Base-by-base conservation (phyloP, 2,888 invertebrate genomes). In the Hirudinaria manillensis region DNA sequence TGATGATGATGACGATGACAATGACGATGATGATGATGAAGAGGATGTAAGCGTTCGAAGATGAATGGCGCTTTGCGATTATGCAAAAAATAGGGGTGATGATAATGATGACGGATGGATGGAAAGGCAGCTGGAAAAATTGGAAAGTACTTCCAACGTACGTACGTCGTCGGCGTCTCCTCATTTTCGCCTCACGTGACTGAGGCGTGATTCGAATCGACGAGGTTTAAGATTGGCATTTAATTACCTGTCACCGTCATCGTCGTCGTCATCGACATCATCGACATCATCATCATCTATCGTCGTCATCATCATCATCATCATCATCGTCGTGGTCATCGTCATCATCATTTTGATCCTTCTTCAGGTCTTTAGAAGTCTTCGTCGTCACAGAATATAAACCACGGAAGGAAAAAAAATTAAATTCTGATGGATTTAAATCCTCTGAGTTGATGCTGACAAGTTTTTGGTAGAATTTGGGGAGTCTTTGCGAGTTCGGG, bases 281-380 rank as follows among this genome's bases (percentile, higher is more conserved):
- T 32, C 68, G 34, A 34, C 68, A 36, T 32, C 68, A 68, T 29
- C 36, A 36, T 36, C 68, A 68, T 32, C 6, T 16, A 36, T 68
- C 68, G 34, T 68, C 32, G 34, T 36, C 32, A 68, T 67, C 67
- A 67, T 67, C 67, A 67, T 67, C 67, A 67, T 67, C 67, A 67
- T 34, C 67, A 67, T 34, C 34, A 67, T 67, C 67, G 24, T 32
- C 24, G 24, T 67, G 7, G 24, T 34, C 32, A 67, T 67, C 67
- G 7, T 67, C 67, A 67, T 29, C 68, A n/a, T 68, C 68, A 68
- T 36, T 32, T 66, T 74, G 45, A 36, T 66, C 66, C 38, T 66
- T 45, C 38, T 74, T 38, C 24, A 27, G 24, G n/a, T n/a, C 61
- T 2, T n/a, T n/a, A 61, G 10, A 45, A 7, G 1, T 16, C 10